Conservation (phyloP, 2,113 vertebrate species). For the Ursus arctos region DNA sequence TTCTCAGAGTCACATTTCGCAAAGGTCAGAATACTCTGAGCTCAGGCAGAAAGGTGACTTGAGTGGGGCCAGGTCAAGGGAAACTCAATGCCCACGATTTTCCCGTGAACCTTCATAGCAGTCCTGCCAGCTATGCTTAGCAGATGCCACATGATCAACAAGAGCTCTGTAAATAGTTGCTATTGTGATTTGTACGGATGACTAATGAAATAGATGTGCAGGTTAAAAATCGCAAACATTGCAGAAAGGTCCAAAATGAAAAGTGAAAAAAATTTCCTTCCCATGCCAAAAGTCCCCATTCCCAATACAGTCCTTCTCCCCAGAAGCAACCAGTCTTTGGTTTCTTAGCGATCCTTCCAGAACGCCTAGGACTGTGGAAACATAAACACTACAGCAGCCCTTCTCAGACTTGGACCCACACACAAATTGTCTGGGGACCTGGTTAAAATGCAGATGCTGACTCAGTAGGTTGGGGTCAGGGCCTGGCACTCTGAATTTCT, state of each 20-base stretch:
- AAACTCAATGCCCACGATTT: neutral
- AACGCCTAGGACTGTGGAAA: neutral
- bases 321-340: neutral
- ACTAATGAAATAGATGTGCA: no score
- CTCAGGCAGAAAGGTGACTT: neutral
- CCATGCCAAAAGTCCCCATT: neutral
- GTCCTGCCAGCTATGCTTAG: neutral
- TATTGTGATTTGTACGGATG: neutral
- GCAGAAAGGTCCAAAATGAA: neutral
- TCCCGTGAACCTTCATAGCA: rapidly evolving
- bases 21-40: neutral
- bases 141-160: neutral
- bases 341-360: neutral
- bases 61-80: neutral
- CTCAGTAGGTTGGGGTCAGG: neutral
- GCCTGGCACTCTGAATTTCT: neutral
- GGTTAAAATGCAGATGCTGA: neutral
- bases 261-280: neutral
- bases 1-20: neutral
- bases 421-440: neutral
- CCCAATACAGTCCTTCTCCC: neutral
- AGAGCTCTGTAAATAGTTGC: rapidly evolving
- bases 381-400: no score
- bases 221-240: neutral
- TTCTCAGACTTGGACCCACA: neutral